Evolutionary conservation across 2,797 vertebrate genomes (phyloP).

Genomic region (Orestias chungarensis): DNA sequence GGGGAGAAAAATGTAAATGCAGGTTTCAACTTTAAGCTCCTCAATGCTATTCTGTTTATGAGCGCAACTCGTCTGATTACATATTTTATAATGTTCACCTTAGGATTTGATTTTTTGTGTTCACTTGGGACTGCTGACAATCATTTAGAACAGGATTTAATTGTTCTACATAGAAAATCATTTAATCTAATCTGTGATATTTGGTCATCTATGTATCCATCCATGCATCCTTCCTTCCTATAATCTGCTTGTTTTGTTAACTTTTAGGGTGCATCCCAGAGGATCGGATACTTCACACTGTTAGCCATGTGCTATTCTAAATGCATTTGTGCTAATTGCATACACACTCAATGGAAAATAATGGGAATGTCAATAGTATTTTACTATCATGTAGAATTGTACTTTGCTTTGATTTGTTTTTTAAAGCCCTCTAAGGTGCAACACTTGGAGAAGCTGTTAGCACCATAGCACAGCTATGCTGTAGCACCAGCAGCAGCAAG

Average conservation of each 20-base stretch:
- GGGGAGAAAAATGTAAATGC: constrained; percentile 7
- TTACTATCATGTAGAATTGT: too few species aligned
- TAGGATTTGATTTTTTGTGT: not conserved
- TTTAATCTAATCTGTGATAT: not conserved
- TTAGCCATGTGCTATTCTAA: too few species aligned
- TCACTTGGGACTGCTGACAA: not conserved
- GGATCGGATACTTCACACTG: too few species aligned
- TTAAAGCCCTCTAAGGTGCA: too few species aligned
- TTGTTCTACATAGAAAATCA: not conserved
- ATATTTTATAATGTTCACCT: not conserved
- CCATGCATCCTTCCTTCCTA: not conserved
- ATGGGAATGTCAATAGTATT: too few species aligned
- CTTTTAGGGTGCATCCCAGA: not conserved
- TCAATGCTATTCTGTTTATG: not conserved
- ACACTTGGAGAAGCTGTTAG: too few species aligned
- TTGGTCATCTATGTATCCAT: not conserved
- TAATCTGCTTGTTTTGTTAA: not conserved
- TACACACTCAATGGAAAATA: too few species aligned
- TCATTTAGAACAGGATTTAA: not conserved
- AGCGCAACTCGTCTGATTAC: not conserved
- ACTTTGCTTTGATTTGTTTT: too few species aligned
- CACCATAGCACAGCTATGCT: too few species aligned
- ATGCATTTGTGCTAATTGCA: too few species aligned
- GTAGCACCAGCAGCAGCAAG: too few species aligned
- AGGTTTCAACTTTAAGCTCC: not conserved